These are phyloP conservation scores for Macrochelys suwanniensis DNA, from an alignment of 2,797 vertebrate genomes.

Conservation along the genomic window DNA sequence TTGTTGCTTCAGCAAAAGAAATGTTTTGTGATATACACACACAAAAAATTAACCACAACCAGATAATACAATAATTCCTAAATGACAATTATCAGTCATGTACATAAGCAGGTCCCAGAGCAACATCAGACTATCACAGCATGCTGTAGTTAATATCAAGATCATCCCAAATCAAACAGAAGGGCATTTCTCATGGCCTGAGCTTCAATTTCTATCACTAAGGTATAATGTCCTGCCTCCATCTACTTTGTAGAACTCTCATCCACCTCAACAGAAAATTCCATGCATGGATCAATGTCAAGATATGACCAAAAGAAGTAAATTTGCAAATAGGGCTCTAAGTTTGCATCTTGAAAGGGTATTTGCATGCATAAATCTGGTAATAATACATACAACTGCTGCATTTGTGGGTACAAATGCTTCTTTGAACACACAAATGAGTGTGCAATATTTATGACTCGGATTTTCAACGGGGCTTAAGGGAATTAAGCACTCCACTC, in stretches of 20 bases:
- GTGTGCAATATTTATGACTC: neutral
- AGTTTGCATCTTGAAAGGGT: neutral
- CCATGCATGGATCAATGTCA: neutral
- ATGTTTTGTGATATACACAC: neutral
- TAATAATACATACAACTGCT: neutral
- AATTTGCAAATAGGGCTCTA: neutral
- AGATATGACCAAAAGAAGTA: neutral
- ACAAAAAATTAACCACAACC: neutral
- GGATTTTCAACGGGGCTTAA: neutral
- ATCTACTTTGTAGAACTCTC: neutral
- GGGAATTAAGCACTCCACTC: neutral
- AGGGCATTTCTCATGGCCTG: neutral
- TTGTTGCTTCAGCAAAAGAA: neutral
- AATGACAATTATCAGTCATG: neutral
- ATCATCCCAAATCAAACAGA: neutral
- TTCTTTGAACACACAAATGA: neutral
- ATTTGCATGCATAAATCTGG: neutral
- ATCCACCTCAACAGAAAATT: neutral
- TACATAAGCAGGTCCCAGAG: neutral
- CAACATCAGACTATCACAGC: neutral
- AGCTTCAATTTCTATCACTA: neutral
- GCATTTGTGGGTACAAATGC: neutral
- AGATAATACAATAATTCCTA: neutral
- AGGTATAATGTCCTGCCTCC: neutral
- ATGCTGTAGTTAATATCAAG: neutral